Conservation (phyloP, 92 coral and sea anemone genomes). For the Epizoanthus stellaris region DNA sequence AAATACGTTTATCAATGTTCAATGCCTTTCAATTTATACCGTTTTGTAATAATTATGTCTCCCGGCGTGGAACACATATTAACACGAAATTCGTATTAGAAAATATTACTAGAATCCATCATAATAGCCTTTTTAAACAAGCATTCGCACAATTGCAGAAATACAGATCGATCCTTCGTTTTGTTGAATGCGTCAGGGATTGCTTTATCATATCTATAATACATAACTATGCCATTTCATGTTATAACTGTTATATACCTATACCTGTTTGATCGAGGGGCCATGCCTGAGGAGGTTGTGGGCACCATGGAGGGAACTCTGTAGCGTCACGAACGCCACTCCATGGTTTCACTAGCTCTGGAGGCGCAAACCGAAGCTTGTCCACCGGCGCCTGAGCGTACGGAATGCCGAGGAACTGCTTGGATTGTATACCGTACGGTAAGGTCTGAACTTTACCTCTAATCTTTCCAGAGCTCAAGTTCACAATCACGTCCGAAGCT, state of each 20-base stretch:
- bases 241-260: neutral
- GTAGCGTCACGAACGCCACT: slow-evolving; percentile 61
- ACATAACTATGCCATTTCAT: neutral
- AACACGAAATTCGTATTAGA: too few species aligned
- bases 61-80: too few species aligned
- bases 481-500: slow-evolving; percentile 42
- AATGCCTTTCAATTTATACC: too few species aligned
- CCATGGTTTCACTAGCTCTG: slow-evolving; percentile 72
- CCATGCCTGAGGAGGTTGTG: slow-evolving; percentile 50
- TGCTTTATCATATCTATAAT: neutral
- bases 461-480: slow-evolving; percentile 58
- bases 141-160: too few species aligned
- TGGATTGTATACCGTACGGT: slow-evolving; percentile 53
- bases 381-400: slow-evolving; percentile 80
- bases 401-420: slow-evolving; percentile 81
- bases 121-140: too few species aligned
- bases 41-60: too few species aligned
- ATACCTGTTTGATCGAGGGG: slow-evolving; percentile 22
- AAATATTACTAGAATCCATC: too few species aligned
- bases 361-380: slow-evolving; percentile 75
- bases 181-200: too few species aligned
- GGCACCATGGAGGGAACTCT: slow-evolving; percentile 56
- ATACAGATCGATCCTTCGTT: too few species aligned
- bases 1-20: too few species aligned
- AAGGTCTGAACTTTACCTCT: slow-evolving; percentile 61